Percentiles rank a stretch among this genome's conserved stretches.
Conservation (phyloP, 1,140 invertebrate genomes). For the Cyrtorhinus lividipennis region DNA sequence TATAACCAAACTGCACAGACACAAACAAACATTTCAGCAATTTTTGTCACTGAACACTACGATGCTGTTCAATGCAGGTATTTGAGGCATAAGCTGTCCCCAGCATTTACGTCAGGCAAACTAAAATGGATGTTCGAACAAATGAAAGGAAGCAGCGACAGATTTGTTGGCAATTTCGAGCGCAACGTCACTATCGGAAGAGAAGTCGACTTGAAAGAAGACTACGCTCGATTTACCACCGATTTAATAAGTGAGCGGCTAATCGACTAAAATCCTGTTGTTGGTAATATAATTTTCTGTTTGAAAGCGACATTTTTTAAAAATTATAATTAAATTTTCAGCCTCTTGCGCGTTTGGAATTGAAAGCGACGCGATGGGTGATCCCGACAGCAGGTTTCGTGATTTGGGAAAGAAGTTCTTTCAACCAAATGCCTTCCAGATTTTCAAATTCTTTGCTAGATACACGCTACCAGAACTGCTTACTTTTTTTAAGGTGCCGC, state of each 20-base stretch:
- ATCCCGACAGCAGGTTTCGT: background rate
- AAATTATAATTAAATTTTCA: too few species aligned
- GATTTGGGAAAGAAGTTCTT: background rate
- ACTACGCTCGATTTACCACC: background rate
- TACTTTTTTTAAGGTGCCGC: background rate
- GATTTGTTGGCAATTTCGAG: background rate
- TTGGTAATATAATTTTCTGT: too few species aligned
- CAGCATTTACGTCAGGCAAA: conserved; percentile 6
- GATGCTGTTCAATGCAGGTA: too few species aligned
- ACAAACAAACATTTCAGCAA: too few species aligned
- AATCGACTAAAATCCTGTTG: too few species aligned
- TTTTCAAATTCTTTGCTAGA: background rate
- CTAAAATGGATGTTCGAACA: conserved; percentile 7
- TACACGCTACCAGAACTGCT: background rate
- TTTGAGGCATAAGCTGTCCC: conserved; percentile 2
- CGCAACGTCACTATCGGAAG: background rate
- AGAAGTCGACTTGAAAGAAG: background rate
- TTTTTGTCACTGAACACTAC: too few species aligned
- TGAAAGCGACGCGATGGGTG: background rate
- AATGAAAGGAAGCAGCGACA: background rate
- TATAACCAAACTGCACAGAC: too few species aligned
- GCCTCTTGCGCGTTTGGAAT: background rate
- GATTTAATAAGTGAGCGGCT: background rate
- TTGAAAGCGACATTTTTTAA: too few species aligned
- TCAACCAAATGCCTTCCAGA: background rate